These are phyloP conservation scores for Phacellophora camtschatica DNA, from an alignment of 30 jellyfish, hydroid and myxozoan species.

Conservation along the genomic window DNA sequence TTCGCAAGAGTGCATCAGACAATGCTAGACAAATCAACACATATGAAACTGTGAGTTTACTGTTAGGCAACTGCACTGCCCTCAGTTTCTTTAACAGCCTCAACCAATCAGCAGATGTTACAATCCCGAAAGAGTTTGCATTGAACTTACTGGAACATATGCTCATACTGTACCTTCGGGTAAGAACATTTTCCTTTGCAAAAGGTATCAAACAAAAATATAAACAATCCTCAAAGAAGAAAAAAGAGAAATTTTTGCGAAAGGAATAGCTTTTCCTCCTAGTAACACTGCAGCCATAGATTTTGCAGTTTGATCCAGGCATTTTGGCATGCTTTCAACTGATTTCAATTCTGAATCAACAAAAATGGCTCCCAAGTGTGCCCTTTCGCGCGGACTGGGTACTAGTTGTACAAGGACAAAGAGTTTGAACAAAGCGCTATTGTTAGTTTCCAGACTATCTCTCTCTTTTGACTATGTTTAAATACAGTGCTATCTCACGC, in stretches of 20 bases:
- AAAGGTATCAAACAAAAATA: too few relatives aligned
- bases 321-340: not conserved
- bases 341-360: not conserved
- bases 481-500: too few relatives aligned
- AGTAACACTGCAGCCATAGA: constrained; percentile 55
- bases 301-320: constrained; percentile 53
- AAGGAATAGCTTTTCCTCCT: constrained; percentile 15
- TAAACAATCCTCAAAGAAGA: too few relatives aligned
- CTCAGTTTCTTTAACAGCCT: too few relatives aligned
- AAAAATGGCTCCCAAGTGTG: constrained; percentile 1
- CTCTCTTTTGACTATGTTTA: constrained; percentile 22
- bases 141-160: too few relatives aligned
- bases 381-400: constrained; percentile 56
- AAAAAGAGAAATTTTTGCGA: too few relatives aligned
- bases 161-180: too few relatives aligned
- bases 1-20: not conserved
- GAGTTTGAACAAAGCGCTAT: constrained; percentile 11
- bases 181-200: too few relatives aligned
- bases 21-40: not conserved
- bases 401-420: not conserved
- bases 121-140: too few relatives aligned
- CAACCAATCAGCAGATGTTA: too few relatives aligned
- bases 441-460: constrained; percentile 40
- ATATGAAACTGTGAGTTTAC: not conserved
- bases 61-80: not conserved